Evolutionary conservation across 2,113 vertebrate species (phyloP).

Genomic region (Ivindomyrus marchei): DNA sequence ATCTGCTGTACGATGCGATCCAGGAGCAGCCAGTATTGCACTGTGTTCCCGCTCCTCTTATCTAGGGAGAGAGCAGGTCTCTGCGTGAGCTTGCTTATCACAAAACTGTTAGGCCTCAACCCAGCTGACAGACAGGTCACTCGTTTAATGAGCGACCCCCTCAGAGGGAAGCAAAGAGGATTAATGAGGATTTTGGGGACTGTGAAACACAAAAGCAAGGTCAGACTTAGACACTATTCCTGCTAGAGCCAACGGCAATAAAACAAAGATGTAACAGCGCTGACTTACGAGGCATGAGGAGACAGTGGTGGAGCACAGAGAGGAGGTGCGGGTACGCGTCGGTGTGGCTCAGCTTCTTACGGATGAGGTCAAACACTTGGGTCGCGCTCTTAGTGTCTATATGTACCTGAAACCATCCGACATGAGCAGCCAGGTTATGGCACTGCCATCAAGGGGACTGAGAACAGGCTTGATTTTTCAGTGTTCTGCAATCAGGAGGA

Average conservation of each 20-base stretch:
- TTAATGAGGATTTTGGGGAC: not conserved
- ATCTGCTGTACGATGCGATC: constrained; percentile 97
- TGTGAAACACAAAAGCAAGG: not conserved
- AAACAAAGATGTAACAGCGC: not conserved
- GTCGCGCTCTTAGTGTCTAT: constrained; percentile 96
- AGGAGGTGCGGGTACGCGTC: constrained; percentile 97
- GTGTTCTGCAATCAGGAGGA: not conserved
- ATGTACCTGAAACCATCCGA: constrained; percentile 69
- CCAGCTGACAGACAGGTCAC: not conserved
- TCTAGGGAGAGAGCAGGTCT: constrained; percentile 54
- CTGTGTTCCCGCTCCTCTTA: constrained; percentile 93
- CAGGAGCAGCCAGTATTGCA: constrained; percentile 95
- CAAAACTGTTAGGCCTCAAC: not conserved
- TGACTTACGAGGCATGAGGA: constrained; percentile 96
- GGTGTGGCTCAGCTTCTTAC: constrained; percentile 91
- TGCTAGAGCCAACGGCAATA: not conserved
- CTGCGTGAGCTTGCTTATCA: not conserved
- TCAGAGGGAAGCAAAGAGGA: not conserved
- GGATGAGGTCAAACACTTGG: constrained; percentile 93
- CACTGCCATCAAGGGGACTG: not conserved
- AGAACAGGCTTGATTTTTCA: not conserved
- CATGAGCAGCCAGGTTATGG: not conserved
- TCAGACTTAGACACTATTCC: not conserved
- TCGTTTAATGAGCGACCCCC: not conserved
- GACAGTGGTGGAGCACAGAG: constrained; percentile 96